Evolutionary conservation across 2,888 invertebrate species (phyloP), one percentile per base, ranked within the genome.

Genomic region (Tipula unca): DNA sequence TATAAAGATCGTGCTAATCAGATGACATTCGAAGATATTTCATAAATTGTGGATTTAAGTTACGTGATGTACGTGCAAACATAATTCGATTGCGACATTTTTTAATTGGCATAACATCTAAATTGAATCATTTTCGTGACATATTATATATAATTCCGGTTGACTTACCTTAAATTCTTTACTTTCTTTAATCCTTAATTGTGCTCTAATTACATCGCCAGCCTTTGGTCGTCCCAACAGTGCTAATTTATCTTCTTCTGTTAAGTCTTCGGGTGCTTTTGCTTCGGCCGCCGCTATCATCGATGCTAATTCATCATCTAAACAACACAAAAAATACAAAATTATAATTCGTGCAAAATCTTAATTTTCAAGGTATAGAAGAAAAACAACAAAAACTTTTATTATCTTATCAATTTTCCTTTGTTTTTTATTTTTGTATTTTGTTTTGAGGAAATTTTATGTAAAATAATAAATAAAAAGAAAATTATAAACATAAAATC

Each of bases 181-280:
- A 92, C 98, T 99, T 91, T 99, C 99, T 89, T 97, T 97, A 89
- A 99, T 96, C 89, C 97, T 94, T 89, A 99, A 94, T 92, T 96
- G 95, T 86, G 97, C 95, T 88, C 96, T 93, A 87, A 94, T 94
- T 89, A 95, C 93, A 88, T 98, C 98, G 2, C 99, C 99, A 87
- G 97, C 93, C 88, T 96, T 94, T 3, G 99, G 99, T 89, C 95
- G 95, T 39, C 99, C 99, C 91, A 98, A 93, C 89, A 97, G 93
- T 85, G 97, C 96, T 88, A 97, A 95, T 89, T 95, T 96, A 87
- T 97, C 97, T 88, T 96, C 94, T 87, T 96, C 95, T 39, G 94
- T 94, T 85, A 95, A 91, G n/a, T 94, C 94, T 87, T 94, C 93
- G 3, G 93, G 93, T 85, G 91, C 90, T 89, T 95, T 95, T 89